phyloP scores from a whole-genome alignment of 2,888 invertebrate genomes.

The Ormyrus nitidulus region DNA sequence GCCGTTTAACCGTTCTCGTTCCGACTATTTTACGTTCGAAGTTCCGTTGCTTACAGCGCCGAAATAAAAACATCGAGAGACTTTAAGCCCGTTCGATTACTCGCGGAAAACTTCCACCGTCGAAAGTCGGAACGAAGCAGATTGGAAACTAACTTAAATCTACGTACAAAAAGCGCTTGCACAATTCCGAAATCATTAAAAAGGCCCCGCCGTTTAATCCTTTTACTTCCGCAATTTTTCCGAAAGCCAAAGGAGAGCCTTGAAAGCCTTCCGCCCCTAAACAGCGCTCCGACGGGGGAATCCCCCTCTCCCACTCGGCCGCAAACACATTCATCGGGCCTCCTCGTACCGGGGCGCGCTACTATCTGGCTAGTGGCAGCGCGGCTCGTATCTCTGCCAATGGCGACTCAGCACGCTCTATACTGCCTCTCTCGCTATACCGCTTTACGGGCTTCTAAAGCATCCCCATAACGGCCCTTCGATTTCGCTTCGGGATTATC shows the following conservation, averaged over 20 bases:
- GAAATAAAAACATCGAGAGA: too few relatives aligned
- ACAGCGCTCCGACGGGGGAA: neutral
- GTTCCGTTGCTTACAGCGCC: too few relatives aligned
- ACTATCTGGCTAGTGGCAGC: neutral
- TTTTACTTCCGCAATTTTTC: neutral
- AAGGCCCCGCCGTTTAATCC: conserved; percentile 8
- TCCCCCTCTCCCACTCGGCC: neutral
- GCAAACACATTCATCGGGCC: neutral
- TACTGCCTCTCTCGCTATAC: conserved; percentile 60
- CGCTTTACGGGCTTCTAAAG: conserved; percentile 70
- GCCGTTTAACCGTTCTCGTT: too few relatives aligned
- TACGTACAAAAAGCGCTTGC: too few relatives aligned
- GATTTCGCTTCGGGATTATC: neutral
- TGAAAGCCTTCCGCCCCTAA: too few relatives aligned
- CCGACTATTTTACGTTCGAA: too few relatives aligned
- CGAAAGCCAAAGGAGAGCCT: too few relatives aligned
- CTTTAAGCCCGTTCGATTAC: too few relatives aligned
- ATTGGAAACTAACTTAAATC: too few relatives aligned
- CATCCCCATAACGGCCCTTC: conserved; percentile 58
- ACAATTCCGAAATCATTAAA: neutral
- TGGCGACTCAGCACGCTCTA: conserved; percentile 66
- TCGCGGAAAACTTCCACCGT: too few relatives aligned
- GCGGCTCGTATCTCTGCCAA: conserved; percentile 70
- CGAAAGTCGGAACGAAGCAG: too few relatives aligned
- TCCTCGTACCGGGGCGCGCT: neutral